These are phyloP conservation scores for Trochalopteron elliotii DNA, from an alignment of 2,113 vertebrate genomes.

Conservation along the genomic window DNA sequence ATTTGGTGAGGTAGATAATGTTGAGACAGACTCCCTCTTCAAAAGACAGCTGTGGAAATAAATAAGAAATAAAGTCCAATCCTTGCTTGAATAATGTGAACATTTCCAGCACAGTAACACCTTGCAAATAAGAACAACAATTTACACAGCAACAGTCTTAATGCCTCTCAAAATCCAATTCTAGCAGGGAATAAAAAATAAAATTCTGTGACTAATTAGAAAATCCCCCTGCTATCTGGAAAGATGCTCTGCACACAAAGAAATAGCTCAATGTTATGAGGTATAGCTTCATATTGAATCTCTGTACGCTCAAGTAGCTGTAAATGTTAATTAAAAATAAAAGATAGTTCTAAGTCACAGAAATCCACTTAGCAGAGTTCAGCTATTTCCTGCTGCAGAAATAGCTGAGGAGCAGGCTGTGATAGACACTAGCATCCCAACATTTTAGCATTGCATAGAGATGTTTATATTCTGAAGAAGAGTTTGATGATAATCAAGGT, in stretches of 20 bases:
- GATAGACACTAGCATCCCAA: neutral
- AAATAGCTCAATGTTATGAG: neutral
- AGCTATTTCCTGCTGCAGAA: neutral
- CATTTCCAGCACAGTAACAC: neutral
- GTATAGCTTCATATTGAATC: neutral
- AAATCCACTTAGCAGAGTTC: neutral
- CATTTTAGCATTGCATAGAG: neutral
- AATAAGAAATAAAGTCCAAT: neutral
- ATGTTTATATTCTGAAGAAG: neutral
- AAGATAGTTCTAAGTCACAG: neutral
- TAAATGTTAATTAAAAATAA: neutral
- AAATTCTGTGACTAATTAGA: neutral
- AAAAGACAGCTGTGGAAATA: conserved; percentile 76
- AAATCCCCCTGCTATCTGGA: neutral
- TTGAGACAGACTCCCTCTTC: conserved; percentile 74
- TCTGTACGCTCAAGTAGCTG: neutral
- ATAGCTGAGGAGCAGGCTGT: neutral
- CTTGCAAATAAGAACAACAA: neutral
- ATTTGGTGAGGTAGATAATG: conserved; percentile 68
- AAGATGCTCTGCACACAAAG: neutral
- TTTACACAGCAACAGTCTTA: neutral
- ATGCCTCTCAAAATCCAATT: neutral
- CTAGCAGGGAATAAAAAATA: neutral
- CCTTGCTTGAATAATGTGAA: neutral
- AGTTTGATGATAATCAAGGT: neutral